phyloP scores from a whole-genome alignment of 2,113 vertebrate species.

The Ibidorhyncha struthersii region DNA sequence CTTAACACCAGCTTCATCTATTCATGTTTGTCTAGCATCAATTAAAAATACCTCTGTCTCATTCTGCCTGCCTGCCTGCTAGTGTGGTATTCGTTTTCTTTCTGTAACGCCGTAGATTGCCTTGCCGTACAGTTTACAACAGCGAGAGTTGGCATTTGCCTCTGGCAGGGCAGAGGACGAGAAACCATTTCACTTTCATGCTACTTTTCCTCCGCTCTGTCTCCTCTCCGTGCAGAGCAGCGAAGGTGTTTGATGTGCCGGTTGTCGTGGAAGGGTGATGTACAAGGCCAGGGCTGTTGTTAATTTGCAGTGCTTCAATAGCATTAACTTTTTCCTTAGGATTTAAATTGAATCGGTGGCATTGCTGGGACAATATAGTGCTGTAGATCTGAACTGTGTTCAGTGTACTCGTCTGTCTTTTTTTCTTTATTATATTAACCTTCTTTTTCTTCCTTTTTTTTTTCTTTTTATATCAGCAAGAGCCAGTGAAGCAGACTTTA shows the following conservation, averaged over 20 bases:
- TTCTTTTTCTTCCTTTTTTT: background rate
- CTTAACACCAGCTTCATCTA: slow-evolving; percentile 57
- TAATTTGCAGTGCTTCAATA: slow-evolving; percentile 24
- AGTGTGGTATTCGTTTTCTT: slow-evolving; percentile 51
- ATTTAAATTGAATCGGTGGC: slow-evolving; percentile 8
- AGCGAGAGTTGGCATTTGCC: slow-evolving; percentile 59
- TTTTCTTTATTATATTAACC: slow-evolving; percentile 13
- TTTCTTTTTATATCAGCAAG: slow-evolving; percentile 41
- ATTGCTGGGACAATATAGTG: background rate
- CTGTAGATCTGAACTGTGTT: background rate
- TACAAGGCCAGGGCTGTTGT: background rate
- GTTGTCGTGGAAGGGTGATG: slow-evolving; percentile 19
- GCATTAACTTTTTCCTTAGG: background rate
- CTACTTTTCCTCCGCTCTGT: background rate
- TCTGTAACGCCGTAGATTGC: slow-evolving; percentile 22
- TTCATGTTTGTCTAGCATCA: slow-evolving; percentile 58
- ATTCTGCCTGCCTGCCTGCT: slow-evolving; percentile 61
- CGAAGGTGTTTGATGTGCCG: slow-evolving; percentile 15
- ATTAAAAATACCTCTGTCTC: slow-evolving; percentile 72
- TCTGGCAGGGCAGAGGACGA: slow-evolving; percentile 37
- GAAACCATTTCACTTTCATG: slow-evolving; percentile 44
- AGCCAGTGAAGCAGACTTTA: slow-evolving; percentile 61
- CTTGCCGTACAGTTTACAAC: slow-evolving; percentile 38
- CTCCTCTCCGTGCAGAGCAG: background rate
- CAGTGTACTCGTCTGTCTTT: background rate